Evolutionary conservation across 1,140 invertebrate genomes (phyloP).

Genomic region (Nephotettix cincticeps): DNA sequence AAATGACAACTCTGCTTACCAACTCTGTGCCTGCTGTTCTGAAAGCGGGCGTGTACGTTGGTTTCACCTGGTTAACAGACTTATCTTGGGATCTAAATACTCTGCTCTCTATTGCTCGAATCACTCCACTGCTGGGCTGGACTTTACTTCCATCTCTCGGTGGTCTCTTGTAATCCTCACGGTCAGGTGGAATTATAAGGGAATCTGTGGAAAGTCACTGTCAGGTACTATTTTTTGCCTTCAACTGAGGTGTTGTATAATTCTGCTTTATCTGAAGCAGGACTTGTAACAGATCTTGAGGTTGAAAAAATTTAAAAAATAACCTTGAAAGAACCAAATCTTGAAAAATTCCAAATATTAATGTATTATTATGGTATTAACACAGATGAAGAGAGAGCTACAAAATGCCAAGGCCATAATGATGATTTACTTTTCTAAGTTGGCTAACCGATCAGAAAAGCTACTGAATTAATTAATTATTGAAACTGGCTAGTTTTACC

Average conservation of each 20-base stretch:
- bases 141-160: not conserved
- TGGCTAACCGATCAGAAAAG: too few relatives aligned
- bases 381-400: too few relatives aligned
- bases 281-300: too few relatives aligned
- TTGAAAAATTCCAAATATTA: too few relatives aligned
- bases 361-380: too few relatives aligned
- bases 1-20: not conserved
- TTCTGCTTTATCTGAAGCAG: not conserved
- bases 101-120: not conserved
- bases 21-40: slow-evolving; percentile 6
- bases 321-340: too few relatives aligned
- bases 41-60: not conserved
- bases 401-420: too few relatives aligned
- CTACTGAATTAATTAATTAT: too few relatives aligned
- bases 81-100: not conserved
- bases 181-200: not conserved
- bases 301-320: not conserved
- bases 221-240: not conserved
- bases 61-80: not conserved
- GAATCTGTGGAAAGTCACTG: not conserved
- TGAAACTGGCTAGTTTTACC: too few relatives aligned
- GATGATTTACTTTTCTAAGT: too few relatives aligned
- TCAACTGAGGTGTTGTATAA: not conserved
- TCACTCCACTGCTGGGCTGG: not conserved
- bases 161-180: not conserved